Conservation (phyloP, 2,113 vertebrate species). For the Lophius piscatorius region DNA sequence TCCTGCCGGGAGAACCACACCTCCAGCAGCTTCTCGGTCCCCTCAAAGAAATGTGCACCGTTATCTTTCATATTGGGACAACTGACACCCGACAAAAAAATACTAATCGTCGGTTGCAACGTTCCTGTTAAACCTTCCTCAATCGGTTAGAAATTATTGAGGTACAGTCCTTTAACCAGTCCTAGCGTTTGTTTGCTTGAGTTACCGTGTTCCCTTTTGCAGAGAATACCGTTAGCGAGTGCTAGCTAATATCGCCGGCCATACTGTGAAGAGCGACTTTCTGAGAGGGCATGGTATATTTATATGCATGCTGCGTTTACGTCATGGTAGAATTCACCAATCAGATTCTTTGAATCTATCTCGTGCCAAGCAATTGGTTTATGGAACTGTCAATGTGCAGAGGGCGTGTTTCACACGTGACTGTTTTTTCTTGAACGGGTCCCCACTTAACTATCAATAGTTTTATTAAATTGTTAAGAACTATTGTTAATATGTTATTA, state of each 20-base stretch:
- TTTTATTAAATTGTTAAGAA: too few relatives aligned
- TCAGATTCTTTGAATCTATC: not conserved
- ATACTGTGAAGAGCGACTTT: slow-evolving; percentile 99
- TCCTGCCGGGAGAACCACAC: slow-evolving; percentile 98
- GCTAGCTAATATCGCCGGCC: slow-evolving; percentile 99
- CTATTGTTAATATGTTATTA: too few relatives aligned
- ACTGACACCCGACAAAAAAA: slow-evolving; percentile 89
- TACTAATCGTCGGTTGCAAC: slow-evolving; percentile 74
- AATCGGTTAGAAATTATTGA: slow-evolving; percentile 77
- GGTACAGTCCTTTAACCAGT: slow-evolving; percentile 85
- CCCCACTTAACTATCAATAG: too few relatives aligned
- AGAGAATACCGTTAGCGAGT: slow-evolving; percentile 96
- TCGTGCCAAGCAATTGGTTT: slow-evolving; percentile 26
- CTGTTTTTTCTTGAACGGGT: too few relatives aligned
- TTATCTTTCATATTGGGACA: slow-evolving; percentile 96
- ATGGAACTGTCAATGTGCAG: too few relatives aligned
- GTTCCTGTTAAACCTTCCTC: slow-evolving; percentile 70
- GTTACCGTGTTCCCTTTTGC: slow-evolving; percentile 92
- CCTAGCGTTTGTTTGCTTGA: slow-evolving; percentile 81
- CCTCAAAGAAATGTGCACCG: slow-evolving; percentile 99
- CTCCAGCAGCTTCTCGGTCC: slow-evolving; percentile 98
- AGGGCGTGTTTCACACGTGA: too few relatives aligned
- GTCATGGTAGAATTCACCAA: slow-evolving; percentile 31
- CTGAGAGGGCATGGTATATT: slow-evolving; percentile 59
- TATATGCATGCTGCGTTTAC: slow-evolving; percentile 66